Conservation (phyloP, 2,797 vertebrate genomes). For the Gouania willdenowi region DNA sequence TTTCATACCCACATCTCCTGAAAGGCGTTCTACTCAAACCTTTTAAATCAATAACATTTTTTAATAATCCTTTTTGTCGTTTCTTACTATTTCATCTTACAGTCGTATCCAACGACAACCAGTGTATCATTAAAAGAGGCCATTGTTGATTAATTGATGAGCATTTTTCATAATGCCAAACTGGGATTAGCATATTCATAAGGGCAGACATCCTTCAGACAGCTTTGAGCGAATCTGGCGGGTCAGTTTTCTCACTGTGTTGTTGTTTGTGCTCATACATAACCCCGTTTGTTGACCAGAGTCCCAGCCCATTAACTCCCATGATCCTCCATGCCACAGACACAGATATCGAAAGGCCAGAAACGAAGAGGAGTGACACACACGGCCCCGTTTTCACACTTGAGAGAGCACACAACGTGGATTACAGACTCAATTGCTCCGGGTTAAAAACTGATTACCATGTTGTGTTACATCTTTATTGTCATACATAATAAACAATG, state of each 20-base stretch:
- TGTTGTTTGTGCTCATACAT: slow-evolving; percentile 71
- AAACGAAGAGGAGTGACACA: slow-evolving; percentile 22
- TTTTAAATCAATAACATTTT: not conserved
- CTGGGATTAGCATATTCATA: slow-evolving; percentile 82
- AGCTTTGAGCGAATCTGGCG: slow-evolving; percentile 71
- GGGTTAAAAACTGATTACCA: slow-evolving; percentile 74
- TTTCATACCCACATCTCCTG: not conserved
- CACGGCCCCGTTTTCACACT: slow-evolving; percentile 71
- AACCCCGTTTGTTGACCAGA: slow-evolving; percentile 73
- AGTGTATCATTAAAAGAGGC: slow-evolving; percentile 66
- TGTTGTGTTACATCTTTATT: slow-evolving; percentile 69
- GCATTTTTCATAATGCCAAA: slow-evolving; percentile 60
- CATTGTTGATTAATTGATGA: slow-evolving; percentile 81
- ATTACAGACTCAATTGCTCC: slow-evolving; percentile 68
- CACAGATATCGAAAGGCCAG: slow-evolving; percentile 18
- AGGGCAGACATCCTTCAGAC: slow-evolving; percentile 77
- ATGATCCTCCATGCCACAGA: slow-evolving; percentile 64
- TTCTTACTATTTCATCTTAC: slow-evolving; percentile 3
- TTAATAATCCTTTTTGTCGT: not conserved
- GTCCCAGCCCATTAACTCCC: slow-evolving; percentile 69
- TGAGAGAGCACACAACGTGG: slow-evolving; percentile 62
- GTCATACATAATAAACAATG: slow-evolving; percentile 64
- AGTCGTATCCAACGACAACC: slow-evolving; percentile 36
- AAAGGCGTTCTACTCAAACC: not conserved
- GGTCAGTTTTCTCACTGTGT: slow-evolving; percentile 71